A percentile compares a stretch with the other conserved stretches of the same genome.
These are phyloP conservation scores for Cyanoliseus patagonus DNA, from an alignment of 2,113 vertebrate species.

Conservation along the genomic window DNA sequence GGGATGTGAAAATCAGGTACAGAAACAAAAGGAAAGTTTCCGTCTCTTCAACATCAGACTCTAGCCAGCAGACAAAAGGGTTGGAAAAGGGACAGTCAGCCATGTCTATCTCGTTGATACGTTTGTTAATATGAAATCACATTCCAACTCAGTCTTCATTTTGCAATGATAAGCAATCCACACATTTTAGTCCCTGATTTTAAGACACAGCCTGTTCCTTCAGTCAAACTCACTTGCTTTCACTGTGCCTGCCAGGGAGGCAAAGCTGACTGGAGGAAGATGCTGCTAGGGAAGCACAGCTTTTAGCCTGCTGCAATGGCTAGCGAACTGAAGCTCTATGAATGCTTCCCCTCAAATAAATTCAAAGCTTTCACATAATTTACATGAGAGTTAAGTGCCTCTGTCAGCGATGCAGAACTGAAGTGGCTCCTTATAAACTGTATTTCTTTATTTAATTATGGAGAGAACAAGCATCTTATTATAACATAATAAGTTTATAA, in stretches of 20 bases:
- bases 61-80: neutral
- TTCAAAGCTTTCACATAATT: neutral
- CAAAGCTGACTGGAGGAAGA: neutral
- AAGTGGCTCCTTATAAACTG: neutral
- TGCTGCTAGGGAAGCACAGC: neutral
- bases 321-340: neutral
- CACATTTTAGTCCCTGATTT: neutral
- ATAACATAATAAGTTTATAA: neutral
- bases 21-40: neutral
- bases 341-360: neutral
- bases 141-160: neutral
- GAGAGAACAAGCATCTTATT: neutral
- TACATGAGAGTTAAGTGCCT: neutral
- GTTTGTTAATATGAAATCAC: accelerated
- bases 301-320: neutral
- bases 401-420: neutral
- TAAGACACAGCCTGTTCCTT: neutral
- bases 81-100: neutral
- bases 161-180: neutral
- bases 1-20: neutral
- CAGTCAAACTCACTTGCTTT: neutral
- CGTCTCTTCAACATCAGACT: neutral
- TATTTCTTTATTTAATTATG: neutral
- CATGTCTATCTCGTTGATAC: accelerated
- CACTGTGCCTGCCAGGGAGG: neutral